Percentiles rank a stretch among this genome's conserved stretches.
phyloP scores from a whole-genome alignment of 2,888 invertebrate genomes.

The Himalopsyche kuldschensis region DNA sequence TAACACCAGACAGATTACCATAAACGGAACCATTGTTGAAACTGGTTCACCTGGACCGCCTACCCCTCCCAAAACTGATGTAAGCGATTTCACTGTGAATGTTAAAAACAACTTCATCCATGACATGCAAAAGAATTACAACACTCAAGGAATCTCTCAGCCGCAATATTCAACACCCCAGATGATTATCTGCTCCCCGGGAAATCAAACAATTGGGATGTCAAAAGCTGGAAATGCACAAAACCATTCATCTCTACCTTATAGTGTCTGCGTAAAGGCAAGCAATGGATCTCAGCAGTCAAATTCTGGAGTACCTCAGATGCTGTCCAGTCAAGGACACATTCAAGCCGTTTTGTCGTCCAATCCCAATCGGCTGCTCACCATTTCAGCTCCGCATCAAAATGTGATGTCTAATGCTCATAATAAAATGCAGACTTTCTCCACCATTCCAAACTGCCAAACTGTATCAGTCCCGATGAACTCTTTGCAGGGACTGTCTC shows the following conservation, averaged over 20 bases:
- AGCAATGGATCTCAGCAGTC: constrained; percentile 52
- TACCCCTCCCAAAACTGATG: constrained; percentile 2
- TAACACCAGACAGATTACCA: constrained; percentile 58
- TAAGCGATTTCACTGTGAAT: constrained; percentile 55
- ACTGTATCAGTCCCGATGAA: constrained; percentile 58
- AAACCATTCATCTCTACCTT: constrained; percentile 47
- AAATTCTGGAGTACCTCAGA: constrained; percentile 51
- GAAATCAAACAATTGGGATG: constrained; percentile 50
- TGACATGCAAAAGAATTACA: constrained; percentile 16
- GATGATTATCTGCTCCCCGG: constrained; percentile 53
- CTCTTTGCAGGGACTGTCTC: constrained; percentile 56
- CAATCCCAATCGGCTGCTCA: constrained; percentile 56
- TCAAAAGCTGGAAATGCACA: constrained; percentile 47
- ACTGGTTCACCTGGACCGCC: constrained; percentile 57
- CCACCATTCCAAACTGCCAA: constrained; percentile 57
- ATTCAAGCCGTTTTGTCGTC: constrained; percentile 58
- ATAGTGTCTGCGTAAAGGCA: constrained; percentile 58
- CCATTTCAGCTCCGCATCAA: constrained; percentile 53
- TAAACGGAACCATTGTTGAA: constrained; percentile 59
- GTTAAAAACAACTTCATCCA: constrained; percentile 52
- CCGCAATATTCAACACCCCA: constrained; percentile 59
- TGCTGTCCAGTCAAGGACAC: constrained; percentile 54
- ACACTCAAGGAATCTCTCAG: constrained; percentile 52
- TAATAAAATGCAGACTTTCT: constrained; percentile 54
- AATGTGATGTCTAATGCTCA: constrained; percentile 52